Evolutionary conservation across 2,888 invertebrate genomes (phyloP).

Genomic region (Diarsia brunnea): DNA sequence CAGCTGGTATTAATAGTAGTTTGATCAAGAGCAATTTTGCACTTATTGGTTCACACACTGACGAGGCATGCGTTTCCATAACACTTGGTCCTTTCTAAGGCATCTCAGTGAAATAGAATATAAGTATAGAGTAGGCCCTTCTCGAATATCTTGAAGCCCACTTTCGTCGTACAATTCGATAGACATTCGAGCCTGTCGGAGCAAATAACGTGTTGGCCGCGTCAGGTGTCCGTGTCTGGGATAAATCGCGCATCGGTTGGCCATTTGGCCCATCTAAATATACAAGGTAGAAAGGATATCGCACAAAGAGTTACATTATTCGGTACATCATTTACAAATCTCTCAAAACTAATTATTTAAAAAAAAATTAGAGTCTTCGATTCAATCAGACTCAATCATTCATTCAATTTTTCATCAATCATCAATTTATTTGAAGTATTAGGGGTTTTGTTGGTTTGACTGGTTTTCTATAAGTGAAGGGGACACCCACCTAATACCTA

Average conservation of each 20-base stretch:
- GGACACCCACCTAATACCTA: too few relatives aligned
- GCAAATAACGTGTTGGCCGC: not conserved
- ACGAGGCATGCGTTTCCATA: not conserved
- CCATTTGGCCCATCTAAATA: not conserved
- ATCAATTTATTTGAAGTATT: too few relatives aligned
- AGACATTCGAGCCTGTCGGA: not conserved
- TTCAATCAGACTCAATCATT: too few relatives aligned
- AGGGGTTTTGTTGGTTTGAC: too few relatives aligned
- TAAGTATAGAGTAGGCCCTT: not conserved
- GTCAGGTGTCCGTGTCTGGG: not conserved
- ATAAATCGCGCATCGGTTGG: not conserved
- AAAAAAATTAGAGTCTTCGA: too few relatives aligned
- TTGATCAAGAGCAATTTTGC: not conserved
- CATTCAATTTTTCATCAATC: too few relatives aligned
- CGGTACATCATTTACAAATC: too few relatives aligned
- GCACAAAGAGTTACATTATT: not conserved
- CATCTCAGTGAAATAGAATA: not conserved
- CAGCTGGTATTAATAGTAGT: not conserved
- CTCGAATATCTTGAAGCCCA: not conserved
- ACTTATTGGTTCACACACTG: not conserved
- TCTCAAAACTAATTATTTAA: too few relatives aligned
- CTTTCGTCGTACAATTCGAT: not conserved
- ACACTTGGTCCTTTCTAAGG: not conserved
- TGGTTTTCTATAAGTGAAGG: too few relatives aligned
- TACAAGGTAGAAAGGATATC: not conserved